phyloP scores from a whole-genome alignment of 2,113 vertebrate genomes.

The Pitta sordida region DNA sequence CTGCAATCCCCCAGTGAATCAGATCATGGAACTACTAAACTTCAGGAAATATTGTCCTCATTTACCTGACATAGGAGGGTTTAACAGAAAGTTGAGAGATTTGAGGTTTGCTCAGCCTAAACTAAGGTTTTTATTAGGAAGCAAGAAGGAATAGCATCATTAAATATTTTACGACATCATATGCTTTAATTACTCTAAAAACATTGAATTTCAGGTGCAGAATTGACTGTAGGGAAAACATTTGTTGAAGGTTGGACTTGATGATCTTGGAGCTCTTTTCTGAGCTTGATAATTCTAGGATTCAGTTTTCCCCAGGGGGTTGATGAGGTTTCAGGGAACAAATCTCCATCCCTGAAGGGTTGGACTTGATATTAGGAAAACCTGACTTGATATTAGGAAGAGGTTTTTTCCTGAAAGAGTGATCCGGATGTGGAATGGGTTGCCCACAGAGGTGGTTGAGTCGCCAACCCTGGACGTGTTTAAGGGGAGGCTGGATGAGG shows the following conservation, averaged over 20 bases:
- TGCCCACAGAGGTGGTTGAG: too few relatives aligned
- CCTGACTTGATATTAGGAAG: too few relatives aligned
- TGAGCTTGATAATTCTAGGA: not conserved
- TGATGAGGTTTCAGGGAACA: not conserved
- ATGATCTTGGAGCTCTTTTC: not conserved
- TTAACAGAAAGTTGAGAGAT: not conserved
- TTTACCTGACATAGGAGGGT: not conserved
- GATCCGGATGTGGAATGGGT: too few relatives aligned
- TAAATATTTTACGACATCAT: not conserved
- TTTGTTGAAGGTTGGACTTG: not conserved
- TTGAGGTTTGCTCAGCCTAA: not conserved
- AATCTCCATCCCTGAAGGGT: not conserved
- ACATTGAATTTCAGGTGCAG: not conserved
- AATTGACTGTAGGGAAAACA: not conserved
- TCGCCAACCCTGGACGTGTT: too few relatives aligned
- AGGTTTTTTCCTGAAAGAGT: too few relatives aligned
- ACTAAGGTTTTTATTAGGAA: not conserved
- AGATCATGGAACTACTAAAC: not conserved
- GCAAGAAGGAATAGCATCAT: not conserved
- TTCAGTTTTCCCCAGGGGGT: not conserved
- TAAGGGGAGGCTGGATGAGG: too few relatives aligned
- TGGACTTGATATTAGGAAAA: too few relatives aligned
- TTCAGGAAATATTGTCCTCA: not conserved
- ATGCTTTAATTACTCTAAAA: not conserved
- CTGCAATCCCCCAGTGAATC: not conserved